Evolutionary conservation across 1,140 invertebrate species (phyloP), one percentile per base, ranked within the genome.

Genomic region (Epicauta chinensis): DNA sequence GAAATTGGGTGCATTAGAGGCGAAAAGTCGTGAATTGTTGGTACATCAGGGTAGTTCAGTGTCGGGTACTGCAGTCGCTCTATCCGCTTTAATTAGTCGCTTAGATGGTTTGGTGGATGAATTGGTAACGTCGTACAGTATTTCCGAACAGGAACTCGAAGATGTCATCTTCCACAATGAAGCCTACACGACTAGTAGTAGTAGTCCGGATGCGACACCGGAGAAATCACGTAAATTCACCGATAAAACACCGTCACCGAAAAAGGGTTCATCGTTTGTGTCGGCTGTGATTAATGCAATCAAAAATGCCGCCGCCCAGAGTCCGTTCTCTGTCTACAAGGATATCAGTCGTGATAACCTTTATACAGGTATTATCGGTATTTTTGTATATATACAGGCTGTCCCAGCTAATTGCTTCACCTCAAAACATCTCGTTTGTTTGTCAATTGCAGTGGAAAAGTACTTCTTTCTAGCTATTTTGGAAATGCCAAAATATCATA

Each of bases 131-230:
- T 82, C 83, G 9, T 89, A 89, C 67, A 77, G 75, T 58, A 85
- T 90, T 64, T 86, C 86, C 7, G 78, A 81, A 56, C 81, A 86
- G 62, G 84, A 86, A 70, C 70, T 88, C 16, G 84, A 87, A 75
- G 82, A 84, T 60, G 78, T 83, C 36, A 80, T 87, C 42, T 88
- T 82, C 67, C 83, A 86, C 62, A 86, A 86, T 50, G 85, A 87
- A 63, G 83, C 79, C 0, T 84, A 81, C 65, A 81, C 80, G 65
- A 75, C 80, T 58, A 77, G 78, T 58, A 77, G 74, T 40, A 79
- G 76, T 56, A 78, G 77, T 61, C 68, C 73, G 11, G 79, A 81
- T 42, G 75, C 75, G 3, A 81, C 78, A 62, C 79, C 77, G 2
- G 78, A 81, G 34, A 77, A 73, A 56, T 73, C 72, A 4, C 75